Conservation (phyloP, 2,797 vertebrate genomes). For the Clarias laeviceps region DNA sequence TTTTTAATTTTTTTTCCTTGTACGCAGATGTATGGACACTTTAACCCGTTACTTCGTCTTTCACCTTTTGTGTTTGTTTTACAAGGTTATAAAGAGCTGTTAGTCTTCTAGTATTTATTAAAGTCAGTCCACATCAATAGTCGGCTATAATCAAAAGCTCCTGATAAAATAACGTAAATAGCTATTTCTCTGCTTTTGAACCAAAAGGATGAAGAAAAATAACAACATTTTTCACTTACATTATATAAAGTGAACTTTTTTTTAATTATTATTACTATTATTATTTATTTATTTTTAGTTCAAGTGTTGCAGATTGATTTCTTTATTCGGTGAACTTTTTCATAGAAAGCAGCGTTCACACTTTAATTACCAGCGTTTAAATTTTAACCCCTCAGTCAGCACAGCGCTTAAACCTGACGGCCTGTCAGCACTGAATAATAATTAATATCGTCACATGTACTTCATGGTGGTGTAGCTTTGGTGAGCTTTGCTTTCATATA, state of each 20-base stretch:
- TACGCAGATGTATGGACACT: not conserved
- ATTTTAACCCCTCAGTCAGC: not conserved
- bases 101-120: slow-evolving; percentile 35
- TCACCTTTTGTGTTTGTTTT: slow-evolving; percentile 28
- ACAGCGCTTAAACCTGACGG: not conserved
- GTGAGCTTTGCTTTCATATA: not conserved
- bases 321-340: not conserved
- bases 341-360: no score
- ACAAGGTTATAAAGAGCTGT: slow-evolving; percentile 33
- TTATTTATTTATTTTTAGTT: not conserved
- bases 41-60: not conserved
- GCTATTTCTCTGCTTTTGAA: not conserved
- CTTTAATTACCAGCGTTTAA: not conserved
- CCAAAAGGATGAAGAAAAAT: not conserved
- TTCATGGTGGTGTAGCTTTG: not conserved
- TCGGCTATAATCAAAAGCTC: not conserved
- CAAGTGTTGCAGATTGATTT: not conserved
- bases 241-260: not conserved
- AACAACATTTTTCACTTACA: not conserved
- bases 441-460: not conserved
- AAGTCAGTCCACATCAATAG: not conserved
- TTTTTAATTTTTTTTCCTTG: not conserved
- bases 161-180: not conserved
- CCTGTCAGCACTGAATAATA: not conserved
- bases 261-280: not conserved